Conservation (phyloP, 2,888 invertebrate species). For the Noctua janthina region DNA sequence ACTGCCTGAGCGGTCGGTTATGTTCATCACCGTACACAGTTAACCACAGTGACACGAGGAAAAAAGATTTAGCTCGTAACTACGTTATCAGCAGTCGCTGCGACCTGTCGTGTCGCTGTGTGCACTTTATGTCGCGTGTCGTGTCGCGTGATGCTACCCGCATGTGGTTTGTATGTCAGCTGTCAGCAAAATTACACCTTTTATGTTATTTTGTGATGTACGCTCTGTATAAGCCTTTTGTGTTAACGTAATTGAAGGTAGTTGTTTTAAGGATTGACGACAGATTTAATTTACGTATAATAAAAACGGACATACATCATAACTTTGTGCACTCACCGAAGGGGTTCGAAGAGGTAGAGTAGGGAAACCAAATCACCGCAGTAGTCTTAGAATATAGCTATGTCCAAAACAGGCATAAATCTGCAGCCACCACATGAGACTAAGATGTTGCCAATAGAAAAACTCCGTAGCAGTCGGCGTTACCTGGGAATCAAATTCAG, state of each 20-base stretch:
- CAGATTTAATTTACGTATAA: not conserved
- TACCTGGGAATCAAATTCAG: not conserved
- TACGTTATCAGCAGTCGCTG: slow-evolving; percentile 27
- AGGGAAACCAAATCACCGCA: not conserved
- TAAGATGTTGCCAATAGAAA: not conserved
- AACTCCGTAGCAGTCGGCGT: not conserved
- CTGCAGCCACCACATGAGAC: not conserved
- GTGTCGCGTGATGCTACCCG: slow-evolving; percentile 29
- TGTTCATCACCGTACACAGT: slow-evolving; percentile 9
- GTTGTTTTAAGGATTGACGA: not conserved
- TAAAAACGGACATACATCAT: not conserved
- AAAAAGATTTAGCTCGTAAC: slow-evolving; percentile 30
- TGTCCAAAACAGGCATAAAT: not conserved
- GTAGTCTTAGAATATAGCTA: not conserved
- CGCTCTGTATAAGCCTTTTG: slow-evolving; percentile 2
- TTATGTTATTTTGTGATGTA: slow-evolving; percentile 30
- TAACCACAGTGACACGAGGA: slow-evolving; percentile 5
- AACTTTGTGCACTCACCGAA: not conserved
- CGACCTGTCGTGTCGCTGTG: slow-evolving; percentile 4
- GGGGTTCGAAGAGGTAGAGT: not conserved
- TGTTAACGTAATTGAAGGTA: not conserved
- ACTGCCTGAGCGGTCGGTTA: not conserved
- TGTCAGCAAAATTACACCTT: slow-evolving; percentile 9
- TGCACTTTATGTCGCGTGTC: slow-evolving; percentile 11
- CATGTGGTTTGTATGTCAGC: slow-evolving; percentile 35